Evolutionary conservation across 2,797 vertebrate genomes (phyloP).

Genomic region (Phalloptychus januarius): DNA sequence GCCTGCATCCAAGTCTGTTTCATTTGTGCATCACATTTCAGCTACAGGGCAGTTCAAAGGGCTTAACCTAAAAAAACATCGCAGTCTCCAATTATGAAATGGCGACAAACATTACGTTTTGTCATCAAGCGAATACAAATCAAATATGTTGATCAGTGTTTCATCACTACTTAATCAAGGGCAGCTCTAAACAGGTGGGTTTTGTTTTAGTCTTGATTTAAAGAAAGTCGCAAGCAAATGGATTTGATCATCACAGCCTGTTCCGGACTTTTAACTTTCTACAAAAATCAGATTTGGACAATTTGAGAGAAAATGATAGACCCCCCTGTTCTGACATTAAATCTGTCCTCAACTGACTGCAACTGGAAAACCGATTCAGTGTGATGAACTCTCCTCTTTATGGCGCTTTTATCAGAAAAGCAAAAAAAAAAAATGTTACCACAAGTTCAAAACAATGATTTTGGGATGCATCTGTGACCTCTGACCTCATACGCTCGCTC

Average conservation of each 20-base stretch:
- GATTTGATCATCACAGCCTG: neutral
- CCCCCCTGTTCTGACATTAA: neutral
- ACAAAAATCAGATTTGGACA: neutral
- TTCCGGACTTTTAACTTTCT: neutral
- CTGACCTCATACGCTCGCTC: neutral
- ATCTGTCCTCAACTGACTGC: neutral
- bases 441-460: neutral
- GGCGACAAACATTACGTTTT: no score
- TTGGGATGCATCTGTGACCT: conserved; percentile 23
- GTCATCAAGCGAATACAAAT: no score
- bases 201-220: no score
- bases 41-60: no score
- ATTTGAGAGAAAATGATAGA: neutral
- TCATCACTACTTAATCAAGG: no score
- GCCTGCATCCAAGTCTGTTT: no score
- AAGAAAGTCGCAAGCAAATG: neutral
- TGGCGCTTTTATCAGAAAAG: neutral
- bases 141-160: no score
- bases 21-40: no score
- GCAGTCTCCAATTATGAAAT: no score
- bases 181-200: no score
- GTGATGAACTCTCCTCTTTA: neutral
- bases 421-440: neutral
- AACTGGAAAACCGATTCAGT: neutral
- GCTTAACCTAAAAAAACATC: no score